Base-by-base conservation (phyloP, 2,797 vertebrate species). In the Tapera naevia region DNA sequence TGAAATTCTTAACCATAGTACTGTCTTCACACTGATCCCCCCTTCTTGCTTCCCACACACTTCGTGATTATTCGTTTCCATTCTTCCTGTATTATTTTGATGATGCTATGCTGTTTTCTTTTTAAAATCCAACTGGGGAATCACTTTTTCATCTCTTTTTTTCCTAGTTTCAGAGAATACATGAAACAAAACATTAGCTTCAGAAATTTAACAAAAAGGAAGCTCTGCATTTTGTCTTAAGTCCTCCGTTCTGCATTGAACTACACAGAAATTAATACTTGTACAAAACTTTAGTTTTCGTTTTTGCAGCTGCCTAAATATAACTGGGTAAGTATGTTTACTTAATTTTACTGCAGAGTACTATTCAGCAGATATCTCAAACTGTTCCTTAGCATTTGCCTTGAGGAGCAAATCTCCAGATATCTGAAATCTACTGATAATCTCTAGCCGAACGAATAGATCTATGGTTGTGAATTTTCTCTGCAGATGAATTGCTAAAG, bases 341-440 rank as follows among this genome's bases (percentile, higher is more conserved):
- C 94, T 95, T 81, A 54, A 53, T 92, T 93, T 95, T 91, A 87
- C 48, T 94, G 45, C 30, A 83, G 43, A 41, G 30, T 60, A 65
- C 58, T 89, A 8, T 66, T 86, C 7, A 17, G 66, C 43, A 65
- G 64, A 50, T 78, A n/a, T 74, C 67, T 67, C 76, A 91, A 94
- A 93, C 23, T 7, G 35, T 86, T 91, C 37, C 62, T 91, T 87
- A 85, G 83, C 65, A 61, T 91, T 92, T 93, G 53, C 76, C 88
- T 91, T 28, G 21, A 82, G 88, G 85, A 93, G 61, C 14, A 11
- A 88, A 95, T 93, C 76, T 96, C 51, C 74, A 79, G 33, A 69
- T 94, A 85, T 91, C 89, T 96, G 88, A 88, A 86, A 82, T 46
- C 80, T 94, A 71, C 76, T 72, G 94, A 88, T 97, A 94, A 94